These are phyloP conservation scores for Barnardius zonarius DNA, from an alignment of 2,113 vertebrate genomes.

Conservation along the genomic window DNA sequence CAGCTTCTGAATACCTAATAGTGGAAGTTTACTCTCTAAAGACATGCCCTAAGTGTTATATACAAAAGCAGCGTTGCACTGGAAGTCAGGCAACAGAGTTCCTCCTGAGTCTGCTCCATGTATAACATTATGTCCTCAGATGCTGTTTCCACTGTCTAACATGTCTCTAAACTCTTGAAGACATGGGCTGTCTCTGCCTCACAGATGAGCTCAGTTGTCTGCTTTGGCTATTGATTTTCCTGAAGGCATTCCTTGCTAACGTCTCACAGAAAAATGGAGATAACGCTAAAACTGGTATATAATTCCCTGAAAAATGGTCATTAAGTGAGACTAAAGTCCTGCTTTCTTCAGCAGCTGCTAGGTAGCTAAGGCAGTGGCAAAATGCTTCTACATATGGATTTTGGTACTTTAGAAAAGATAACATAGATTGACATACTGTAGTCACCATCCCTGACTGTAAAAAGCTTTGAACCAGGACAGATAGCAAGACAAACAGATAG, in stretches of 20 bases:
- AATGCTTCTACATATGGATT: neutral
- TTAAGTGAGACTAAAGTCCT: neutral
- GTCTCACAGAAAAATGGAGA: neutral
- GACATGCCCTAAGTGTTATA: neutral
- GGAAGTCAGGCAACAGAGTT: neutral
- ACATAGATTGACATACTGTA: neutral
- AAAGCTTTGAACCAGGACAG: neutral
- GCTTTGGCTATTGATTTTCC: constrained; percentile 5
- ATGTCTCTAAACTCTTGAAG: neutral
- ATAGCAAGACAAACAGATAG: neutral
- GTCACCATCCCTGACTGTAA: neutral
- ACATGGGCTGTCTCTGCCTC: neutral
- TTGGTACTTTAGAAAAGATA: neutral
- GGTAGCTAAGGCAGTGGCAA: neutral
- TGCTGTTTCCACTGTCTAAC: neutral
- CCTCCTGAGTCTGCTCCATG: neutral
- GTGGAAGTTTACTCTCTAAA: neutral
- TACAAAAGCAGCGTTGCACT: neutral
- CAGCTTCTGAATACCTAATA: neutral
- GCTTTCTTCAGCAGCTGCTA: neutral
- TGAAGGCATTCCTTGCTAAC: neutral
- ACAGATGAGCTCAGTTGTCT: neutral
- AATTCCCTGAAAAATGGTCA: neutral
- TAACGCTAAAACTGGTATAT: neutral
- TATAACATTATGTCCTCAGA: neutral